Conservation (phyloP, 2,888 invertebrate genomes). For the Rhagophthalmus giganteus region DNA sequence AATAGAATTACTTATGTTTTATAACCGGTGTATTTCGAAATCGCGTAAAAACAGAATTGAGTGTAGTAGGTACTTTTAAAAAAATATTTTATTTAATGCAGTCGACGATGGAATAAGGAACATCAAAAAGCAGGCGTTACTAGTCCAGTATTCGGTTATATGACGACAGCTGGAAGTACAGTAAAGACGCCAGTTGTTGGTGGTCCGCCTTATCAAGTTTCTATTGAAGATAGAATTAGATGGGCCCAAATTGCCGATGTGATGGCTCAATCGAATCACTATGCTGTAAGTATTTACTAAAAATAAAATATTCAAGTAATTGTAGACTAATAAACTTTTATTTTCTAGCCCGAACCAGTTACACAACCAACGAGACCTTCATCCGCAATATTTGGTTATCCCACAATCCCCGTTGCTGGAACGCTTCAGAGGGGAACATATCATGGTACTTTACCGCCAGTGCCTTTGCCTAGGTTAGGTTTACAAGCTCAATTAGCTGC, state of each 20-base stretch:
- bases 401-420: conserved; percentile 59
- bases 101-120: conserved; percentile 87
- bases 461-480: conserved; percentile 70
- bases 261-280: conserved; percentile 83
- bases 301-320: too few species aligned
- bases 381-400: conserved; percentile 83
- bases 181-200: conserved; percentile 73
- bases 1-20: too few species aligned
- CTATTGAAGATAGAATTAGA: conserved; percentile 77
- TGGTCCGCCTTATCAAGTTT: conserved; percentile 78
- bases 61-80: too few species aligned
- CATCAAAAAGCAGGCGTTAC: conserved; percentile 75
- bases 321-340: too few species aligned
- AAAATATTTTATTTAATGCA: too few species aligned
- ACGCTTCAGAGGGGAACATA: conserved; percentile 53
- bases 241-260: conserved; percentile 92
- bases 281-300: conserved; percentile 66
- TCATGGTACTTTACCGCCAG: conserved; percentile 66
- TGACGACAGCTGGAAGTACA: conserved; percentile 71
- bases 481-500: conserved; percentile 52
- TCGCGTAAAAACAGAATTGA: too few species aligned
- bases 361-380: conserved; percentile 75
- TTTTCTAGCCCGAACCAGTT: conserved; percentile 70
- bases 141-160: conserved; percentile 85
- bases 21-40: too few species aligned